phyloP scores from a whole-genome alignment of 2,888 invertebrate genomes.

The Parnassius apollo region DNA sequence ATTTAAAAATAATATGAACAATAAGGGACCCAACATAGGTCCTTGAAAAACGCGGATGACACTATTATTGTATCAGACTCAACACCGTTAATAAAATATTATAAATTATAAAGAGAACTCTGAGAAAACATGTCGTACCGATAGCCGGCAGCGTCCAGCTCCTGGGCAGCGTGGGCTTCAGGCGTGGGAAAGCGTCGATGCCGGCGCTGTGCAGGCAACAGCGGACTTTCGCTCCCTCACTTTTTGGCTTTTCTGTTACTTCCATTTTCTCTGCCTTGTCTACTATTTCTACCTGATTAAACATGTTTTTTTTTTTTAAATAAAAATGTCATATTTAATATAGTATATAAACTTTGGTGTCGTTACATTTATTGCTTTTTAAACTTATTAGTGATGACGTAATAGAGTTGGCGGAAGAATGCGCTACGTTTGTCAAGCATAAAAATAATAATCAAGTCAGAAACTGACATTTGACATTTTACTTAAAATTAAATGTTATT shows the following conservation, averaged over 20 bases:
- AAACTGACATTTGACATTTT: too few relatives aligned
- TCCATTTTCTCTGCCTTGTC: conserved; percentile 34
- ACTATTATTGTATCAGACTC: too few relatives aligned
- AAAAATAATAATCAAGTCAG: too few relatives aligned
- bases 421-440: too few relatives aligned
- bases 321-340: background rate
- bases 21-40: too few relatives aligned
- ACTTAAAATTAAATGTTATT: too few relatives aligned
- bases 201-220: conserved; percentile 89
- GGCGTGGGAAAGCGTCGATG: conserved; percentile 87
- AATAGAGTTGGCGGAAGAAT: too few relatives aligned
- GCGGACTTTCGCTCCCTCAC: conserved; percentile 25
- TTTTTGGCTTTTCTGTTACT: conserved; percentile 28
- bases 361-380: too few relatives aligned
- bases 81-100: too few relatives aligned
- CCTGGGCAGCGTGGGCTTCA: conserved; percentile 84
- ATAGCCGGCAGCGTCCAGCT: conserved; percentile 90
- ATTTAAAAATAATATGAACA: too few relatives aligned
- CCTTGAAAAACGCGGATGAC: too few relatives aligned
- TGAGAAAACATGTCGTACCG: conserved; percentile 47
- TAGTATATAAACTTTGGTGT: background rate
- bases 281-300: conserved; percentile 30
- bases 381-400: too few relatives aligned
- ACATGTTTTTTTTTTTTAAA: background rate
- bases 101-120: background rate